Percentiles rank a stretch among this genome's conserved stretches.
Conservation (phyloP, 2,888 invertebrate genomes). For the Lepas anatifera region DNA sequence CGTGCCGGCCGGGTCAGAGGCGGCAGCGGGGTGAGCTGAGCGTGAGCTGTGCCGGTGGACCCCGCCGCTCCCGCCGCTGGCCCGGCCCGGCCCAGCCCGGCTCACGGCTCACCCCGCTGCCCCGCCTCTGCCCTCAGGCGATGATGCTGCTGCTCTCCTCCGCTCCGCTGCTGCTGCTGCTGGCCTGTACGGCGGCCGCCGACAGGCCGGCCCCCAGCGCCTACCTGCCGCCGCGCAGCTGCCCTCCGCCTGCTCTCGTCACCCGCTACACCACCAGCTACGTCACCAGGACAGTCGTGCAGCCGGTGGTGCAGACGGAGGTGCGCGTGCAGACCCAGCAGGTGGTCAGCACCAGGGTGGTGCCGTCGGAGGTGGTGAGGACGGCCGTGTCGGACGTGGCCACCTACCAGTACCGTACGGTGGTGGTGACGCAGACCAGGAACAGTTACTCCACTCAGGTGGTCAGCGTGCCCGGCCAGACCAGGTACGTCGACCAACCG, state of each 20-base stretch:
- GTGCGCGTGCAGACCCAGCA: not conserved
- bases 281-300: not conserved
- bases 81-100: not conserved
- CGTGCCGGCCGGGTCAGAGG: not conserved
- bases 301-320: not conserved
- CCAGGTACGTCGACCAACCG: not conserved
- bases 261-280: not conserved
- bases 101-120: not conserved
- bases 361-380: not conserved
- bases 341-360: not conserved
- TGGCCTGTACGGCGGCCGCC: not conserved
- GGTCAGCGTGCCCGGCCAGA: not conserved
- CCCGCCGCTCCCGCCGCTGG: not conserved
- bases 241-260: not conserved
- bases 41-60: slow-evolving; percentile 2
- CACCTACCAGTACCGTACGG: not conserved
- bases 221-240: not conserved
- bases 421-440: not conserved
- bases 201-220: not conserved
- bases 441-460: not conserved
- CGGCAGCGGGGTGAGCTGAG: not conserved
- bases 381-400: not conserved
- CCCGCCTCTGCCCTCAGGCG: not conserved
- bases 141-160: not conserved
- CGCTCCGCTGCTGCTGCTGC: not conserved